Evolutionary conservation across 2,888 invertebrate species (phyloP).

Genomic region (Teinopalpus imperialis): DNA sequence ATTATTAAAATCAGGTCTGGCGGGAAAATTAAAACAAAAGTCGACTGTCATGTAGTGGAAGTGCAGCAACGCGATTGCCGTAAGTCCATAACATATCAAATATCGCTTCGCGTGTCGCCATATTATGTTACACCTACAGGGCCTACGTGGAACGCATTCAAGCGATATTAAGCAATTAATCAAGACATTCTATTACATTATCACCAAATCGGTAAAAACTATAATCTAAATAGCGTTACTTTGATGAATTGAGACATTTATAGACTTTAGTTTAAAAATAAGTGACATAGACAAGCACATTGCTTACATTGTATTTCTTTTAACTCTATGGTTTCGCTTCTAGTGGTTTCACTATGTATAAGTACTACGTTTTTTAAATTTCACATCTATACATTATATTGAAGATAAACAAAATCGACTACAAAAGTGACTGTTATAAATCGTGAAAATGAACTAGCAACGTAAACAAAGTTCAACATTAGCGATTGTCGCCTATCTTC

Average conservation of each 20-base stretch:
- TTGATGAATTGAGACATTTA: slow-evolving; percentile 30
- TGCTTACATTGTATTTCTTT: no score
- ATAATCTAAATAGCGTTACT: slow-evolving; percentile 20
- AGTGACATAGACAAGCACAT: no score
- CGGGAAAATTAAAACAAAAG: slow-evolving; percentile 12
- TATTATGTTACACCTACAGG: slow-evolving; percentile 58
- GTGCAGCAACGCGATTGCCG: slow-evolving; percentile 46
- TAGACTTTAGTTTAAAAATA: no score
- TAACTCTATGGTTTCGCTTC: no score
- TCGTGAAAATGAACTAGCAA: background rate
- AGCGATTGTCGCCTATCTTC: slow-evolving; percentile 35
- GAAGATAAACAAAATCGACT: slow-evolving; percentile 20
- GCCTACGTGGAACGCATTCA: slow-evolving; percentile 47
- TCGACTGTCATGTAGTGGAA: slow-evolving; percentile 8
- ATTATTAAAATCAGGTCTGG: slow-evolving; percentile 10
- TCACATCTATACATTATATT: no score
- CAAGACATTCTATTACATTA: slow-evolving; percentile 42
- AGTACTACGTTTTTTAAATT: no score
- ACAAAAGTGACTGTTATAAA: slow-evolving; percentile 9
- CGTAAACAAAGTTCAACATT: slow-evolving; percentile 17
- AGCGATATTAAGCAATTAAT: slow-evolving; percentile 62
- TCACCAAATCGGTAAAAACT: slow-evolving; percentile 12
- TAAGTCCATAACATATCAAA: slow-evolving; percentile 47
- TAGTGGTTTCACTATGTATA: no score
- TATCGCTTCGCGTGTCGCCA: slow-evolving; percentile 60